Evolutionary conservation across 2,113 vertebrate genomes (phyloP).

Genomic region (Corythoichthys haematopterus): DNA sequence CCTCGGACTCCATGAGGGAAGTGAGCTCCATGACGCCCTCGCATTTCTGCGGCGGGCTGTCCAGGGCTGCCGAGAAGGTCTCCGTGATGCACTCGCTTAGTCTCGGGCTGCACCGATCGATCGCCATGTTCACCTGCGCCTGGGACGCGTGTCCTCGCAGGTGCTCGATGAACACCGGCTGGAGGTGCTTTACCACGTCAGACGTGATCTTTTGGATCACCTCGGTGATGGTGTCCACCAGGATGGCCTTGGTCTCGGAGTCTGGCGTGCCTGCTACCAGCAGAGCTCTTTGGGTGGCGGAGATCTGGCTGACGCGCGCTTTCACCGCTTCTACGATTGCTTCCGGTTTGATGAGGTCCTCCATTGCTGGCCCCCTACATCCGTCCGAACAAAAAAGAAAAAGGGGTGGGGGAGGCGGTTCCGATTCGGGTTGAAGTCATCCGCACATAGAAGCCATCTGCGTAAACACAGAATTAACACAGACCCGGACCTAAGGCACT

Average conservation of each 20-base stretch:
- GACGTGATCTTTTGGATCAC: conserved; percentile 10
- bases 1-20: conserved; percentile 9
- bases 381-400: not conserved
- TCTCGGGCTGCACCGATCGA: conserved; percentile 5
- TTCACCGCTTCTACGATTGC: conserved; percentile 9
- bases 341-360: conserved; percentile 4
- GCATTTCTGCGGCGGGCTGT: not conserved
- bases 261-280: conserved; percentile 4
- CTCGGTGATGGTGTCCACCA: conserved; percentile 7
- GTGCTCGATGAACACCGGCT: conserved; percentile 8
- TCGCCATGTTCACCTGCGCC: conserved; percentile 3
- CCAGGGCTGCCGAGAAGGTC: conserved; percentile 3
- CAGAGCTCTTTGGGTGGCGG: conserved; percentile 6
- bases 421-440: not conserved
- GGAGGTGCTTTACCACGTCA: conserved; percentile 6
- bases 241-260: conserved; percentile 14
- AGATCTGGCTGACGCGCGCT: conserved; percentile 7
- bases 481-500: not conserved
- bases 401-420: not conserved
- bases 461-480: not conserved
- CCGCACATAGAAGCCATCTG: not conserved
- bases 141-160: conserved; percentile 7
- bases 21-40: conserved; percentile 11
- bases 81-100: conserved; percentile 6
- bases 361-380: not conserved